These are phyloP conservation scores for Cuniculus paca DNA, from an alignment of 2,797 vertebrate genomes.

Conservation along the genomic window DNA sequence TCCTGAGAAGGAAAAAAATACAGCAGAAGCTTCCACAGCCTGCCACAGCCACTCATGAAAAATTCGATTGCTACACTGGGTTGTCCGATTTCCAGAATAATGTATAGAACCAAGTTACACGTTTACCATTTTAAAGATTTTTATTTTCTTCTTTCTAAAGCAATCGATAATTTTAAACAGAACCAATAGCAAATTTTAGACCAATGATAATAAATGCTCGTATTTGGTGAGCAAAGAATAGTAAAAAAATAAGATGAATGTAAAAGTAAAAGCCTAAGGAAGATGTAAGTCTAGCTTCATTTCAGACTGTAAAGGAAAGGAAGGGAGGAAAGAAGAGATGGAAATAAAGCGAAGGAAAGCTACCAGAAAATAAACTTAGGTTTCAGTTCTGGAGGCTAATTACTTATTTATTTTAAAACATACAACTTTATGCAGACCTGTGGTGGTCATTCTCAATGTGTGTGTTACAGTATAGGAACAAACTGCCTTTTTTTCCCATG, in stretches of 20 bases:
- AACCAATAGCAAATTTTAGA: background rate
- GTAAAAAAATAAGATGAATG: background rate
- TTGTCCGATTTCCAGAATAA: background rate
- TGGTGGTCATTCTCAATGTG: background rate
- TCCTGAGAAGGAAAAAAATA: constrained; percentile 61
- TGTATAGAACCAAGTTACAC: background rate
- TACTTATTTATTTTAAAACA: background rate
- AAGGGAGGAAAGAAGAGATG: background rate
- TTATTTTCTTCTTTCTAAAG: background rate
- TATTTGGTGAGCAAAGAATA: background rate
- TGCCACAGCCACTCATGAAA: constrained; percentile 17
- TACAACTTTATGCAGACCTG: background rate
- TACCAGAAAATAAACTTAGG: background rate
- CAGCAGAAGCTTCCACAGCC: constrained; percentile 56
- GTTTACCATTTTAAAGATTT: background rate
- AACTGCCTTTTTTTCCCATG: background rate
- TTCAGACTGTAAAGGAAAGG: background rate
- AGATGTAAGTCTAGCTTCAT: background rate
- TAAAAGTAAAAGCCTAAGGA: background rate
- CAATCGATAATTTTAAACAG: background rate
- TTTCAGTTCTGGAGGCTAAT: background rate
- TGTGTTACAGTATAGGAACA: background rate
- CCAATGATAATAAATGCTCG: background rate
- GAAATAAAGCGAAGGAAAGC: background rate
- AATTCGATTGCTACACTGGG: background rate